Percentiles rank a stretch among this genome's conserved stretches.
Conservation (phyloP, 2,888 invertebrate genomes). For the Listrodromus nycthemerus region DNA sequence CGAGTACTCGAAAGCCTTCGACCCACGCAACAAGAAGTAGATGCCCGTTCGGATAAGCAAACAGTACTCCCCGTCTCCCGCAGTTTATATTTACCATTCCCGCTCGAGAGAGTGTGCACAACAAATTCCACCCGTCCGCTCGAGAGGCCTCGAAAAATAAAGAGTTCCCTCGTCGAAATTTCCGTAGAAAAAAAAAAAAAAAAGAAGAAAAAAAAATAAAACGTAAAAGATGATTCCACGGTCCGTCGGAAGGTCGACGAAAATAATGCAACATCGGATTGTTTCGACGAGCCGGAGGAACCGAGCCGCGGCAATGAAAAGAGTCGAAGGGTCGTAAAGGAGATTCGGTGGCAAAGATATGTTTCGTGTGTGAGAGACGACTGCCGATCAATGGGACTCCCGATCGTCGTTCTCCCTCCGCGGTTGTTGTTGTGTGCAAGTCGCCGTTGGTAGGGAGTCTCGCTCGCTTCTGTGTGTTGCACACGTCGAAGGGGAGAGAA, state of each 20-base stretch:
- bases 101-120: background rate
- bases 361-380: constrained; percentile 42
- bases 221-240: background rate
- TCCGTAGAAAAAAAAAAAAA: background rate
- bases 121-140: background rate
- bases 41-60: constrained; percentile 51
- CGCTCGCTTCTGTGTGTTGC: constrained; percentile 24
- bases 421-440: constrained; percentile 16
- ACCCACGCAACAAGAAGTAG: constrained; percentile 37
- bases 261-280: constrained; percentile 54
- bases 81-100: background rate
- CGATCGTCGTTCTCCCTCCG: constrained; percentile 16
- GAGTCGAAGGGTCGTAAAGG: background rate
- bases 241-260: constrained; percentile 57
- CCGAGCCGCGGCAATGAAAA: background rate
- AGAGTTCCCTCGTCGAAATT: background rate
- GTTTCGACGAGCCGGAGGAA: constrained; percentile 18
- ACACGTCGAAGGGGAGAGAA: constrained; percentile 41
- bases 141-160: background rate
- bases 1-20: constrained; percentile 46
- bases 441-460: constrained; percentile 22
- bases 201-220: constrained; percentile 3
- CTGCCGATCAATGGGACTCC: constrained; percentile 63
- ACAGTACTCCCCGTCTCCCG: background rate
- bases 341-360: constrained; percentile 21